Evolutionary conservation across 30 jellyfish, hydroid and myxozoan genomes (phyloP), one percentile per base, ranked within the genome.

Genomic region (Pseudorhiza aurosa): DNA sequence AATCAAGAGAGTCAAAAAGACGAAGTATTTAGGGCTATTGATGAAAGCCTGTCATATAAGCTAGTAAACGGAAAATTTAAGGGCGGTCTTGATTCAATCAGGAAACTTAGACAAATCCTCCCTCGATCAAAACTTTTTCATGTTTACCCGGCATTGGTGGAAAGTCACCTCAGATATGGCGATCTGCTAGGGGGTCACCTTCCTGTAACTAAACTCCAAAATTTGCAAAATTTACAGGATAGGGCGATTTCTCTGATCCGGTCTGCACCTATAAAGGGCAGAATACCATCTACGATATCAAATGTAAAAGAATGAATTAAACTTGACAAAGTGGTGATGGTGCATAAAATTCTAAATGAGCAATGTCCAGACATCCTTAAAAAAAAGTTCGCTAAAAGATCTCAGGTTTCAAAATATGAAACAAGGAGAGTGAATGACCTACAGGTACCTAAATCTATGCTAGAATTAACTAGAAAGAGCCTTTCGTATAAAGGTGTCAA

Each of bases 11-110:
- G 81, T 37, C 7, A 69, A 49, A 46, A 43, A 69, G 64, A 69
- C 83, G 28, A 69, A 69, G 45, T 69, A 69, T 45, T 17, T 44
- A 69, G 83, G 83, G n/a, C n/a, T n/a, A n/a, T n/a, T n/a, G n/a
- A n/a, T n/a, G n/a, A n/a, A n/a, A n/a, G n/a, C n/a, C n/a, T n/a
- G n/a, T n/a, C n/a, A n/a, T n/a, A n/a, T n/a, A n/a, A n/a, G n/a
- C n/a, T n/a, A n/a, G n/a, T n/a, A n/a, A n/a, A n/a, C n/a, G n/a
- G n/a, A n/a, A n/a, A n/a, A n/a, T n/a, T n/a, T n/a, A n/a, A n/a
- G n/a, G n/a, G n/a, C n/a, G n/a, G n/a, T n/a, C 68, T 28, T 69
- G 83, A 65, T 27, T 33, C 22, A 50, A 65, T 33, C 28, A 39
- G 63, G 19, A 65, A 37, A 65, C 81, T 65, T 7, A 65, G 83